Conservation (phyloP, 2,797 vertebrate genomes). For the Melanotaenia trifasciata region DNA sequence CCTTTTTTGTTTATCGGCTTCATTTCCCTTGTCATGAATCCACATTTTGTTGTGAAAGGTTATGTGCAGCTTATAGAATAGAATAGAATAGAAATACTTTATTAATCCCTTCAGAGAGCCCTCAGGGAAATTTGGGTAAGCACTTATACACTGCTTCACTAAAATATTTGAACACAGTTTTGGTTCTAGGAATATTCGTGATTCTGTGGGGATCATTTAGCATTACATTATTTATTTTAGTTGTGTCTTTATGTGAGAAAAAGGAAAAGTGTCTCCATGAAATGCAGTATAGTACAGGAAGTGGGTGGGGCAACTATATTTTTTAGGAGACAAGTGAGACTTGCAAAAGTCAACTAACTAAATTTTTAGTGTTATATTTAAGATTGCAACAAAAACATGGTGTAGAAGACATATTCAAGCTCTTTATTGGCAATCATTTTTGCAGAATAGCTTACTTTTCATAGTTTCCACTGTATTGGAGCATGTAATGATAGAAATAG, state of each 20-base stretch:
- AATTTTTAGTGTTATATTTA: background rate
- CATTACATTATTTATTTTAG: constrained; percentile 40
- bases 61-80: background rate
- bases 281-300: constrained; percentile 33
- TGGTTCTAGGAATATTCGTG: constrained; percentile 40
- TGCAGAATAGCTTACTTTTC: background rate
- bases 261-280: constrained; percentile 18
- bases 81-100: too few relatives aligned
- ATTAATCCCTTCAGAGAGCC: too few relatives aligned
- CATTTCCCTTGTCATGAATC: background rate
- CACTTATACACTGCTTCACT: background rate
- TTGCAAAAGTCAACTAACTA: constrained; percentile 12
- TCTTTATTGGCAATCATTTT: background rate
- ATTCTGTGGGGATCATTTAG: constrained; percentile 35
- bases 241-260: constrained; percentile 24
- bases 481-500: too few relatives aligned
- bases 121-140: too few relatives aligned
- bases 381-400: background rate
- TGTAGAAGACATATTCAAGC: background rate
- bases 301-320: constrained; percentile 38
- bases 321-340: constrained; percentile 21
- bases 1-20: background rate
- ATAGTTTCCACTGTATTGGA: background rate
- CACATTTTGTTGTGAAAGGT: background rate
- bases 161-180: constrained; percentile 11